Evolutionary conservation across 2,888 invertebrate genomes (phyloP).

Genomic region (Hypomecis punctinalis): DNA sequence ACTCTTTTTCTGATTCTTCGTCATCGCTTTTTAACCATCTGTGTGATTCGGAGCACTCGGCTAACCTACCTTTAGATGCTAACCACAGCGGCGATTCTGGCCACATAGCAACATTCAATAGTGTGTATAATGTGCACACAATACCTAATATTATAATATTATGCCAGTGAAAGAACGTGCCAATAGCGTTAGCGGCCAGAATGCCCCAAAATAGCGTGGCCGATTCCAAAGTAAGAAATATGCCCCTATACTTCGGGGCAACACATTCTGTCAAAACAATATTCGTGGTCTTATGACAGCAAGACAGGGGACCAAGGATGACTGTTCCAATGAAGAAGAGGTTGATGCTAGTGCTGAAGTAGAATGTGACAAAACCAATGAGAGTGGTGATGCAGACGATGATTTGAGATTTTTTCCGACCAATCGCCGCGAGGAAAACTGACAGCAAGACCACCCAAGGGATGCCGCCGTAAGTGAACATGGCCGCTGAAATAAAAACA

Average conservation of each 20-base stretch:
- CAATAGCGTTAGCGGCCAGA: slow-evolving; percentile 48
- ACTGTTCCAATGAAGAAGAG: slow-evolving; percentile 46
- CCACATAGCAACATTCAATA: slow-evolving; percentile 40
- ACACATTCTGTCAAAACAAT: slow-evolving; percentile 50
- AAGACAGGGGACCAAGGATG: background rate
- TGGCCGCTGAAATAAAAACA: slow-evolving; percentile 43
- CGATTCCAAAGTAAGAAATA: slow-evolving; percentile 50
- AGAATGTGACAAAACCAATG: slow-evolving; percentile 38
- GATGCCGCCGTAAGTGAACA: slow-evolving; percentile 33
- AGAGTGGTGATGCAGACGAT: slow-evolving; percentile 29
- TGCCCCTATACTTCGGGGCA: slow-evolving; percentile 48
- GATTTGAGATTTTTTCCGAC: slow-evolving; percentile 42
- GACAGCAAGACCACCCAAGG: slow-evolving; percentile 45
- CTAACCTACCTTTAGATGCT: slow-evolving; percentile 51
- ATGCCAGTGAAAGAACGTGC: slow-evolving; percentile 50
- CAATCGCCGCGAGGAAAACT: slow-evolving; percentile 31
- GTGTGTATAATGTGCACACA: slow-evolving; percentile 37
- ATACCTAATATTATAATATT: slow-evolving; percentile 44
- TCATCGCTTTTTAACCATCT: slow-evolving; percentile 52
- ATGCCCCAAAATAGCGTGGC: slow-evolving; percentile 52
- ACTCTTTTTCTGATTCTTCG: slow-evolving; percentile 49
- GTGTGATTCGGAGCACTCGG: slow-evolving; percentile 51
- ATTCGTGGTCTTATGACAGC: background rate
- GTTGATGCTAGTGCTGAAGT: slow-evolving; percentile 39
- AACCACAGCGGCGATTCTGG: slow-evolving; percentile 59